Percentiles rank a stretch among this genome's conserved stretches.
Conservation (phyloP, 64 coral and sea anemone genomes). For the Stylophora pistillata region DNA sequence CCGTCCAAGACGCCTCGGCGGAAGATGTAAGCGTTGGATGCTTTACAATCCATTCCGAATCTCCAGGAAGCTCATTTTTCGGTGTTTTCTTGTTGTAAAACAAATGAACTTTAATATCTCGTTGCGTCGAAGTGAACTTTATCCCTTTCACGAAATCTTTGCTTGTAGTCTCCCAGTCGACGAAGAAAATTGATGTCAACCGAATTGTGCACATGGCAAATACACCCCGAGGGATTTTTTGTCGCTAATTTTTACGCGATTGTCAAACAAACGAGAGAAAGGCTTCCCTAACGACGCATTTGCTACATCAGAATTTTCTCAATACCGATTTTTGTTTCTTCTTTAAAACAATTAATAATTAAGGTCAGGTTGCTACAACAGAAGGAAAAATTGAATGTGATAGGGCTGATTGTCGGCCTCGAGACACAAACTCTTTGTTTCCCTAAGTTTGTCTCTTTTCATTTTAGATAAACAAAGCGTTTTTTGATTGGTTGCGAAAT, state of each 20-base stretch:
- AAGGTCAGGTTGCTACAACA: constrained; percentile 32
- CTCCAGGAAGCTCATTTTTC: constrained; percentile 38
- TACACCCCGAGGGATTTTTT: neutral
- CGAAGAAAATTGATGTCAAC: constrained; percentile 66
- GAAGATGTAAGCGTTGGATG: constrained; percentile 74
- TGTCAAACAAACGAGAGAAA: neutral
- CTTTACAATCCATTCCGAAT: constrained; percentile 82
- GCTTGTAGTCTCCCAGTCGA: constrained; percentile 87
- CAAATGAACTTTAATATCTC: constrained; percentile 71
- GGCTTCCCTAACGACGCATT: neutral
- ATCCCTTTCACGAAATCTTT: constrained; percentile 88
- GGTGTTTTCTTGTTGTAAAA: constrained; percentile 90
- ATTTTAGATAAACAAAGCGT: constrained; percentile 14
- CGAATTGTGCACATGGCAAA: constrained; percentile 81
- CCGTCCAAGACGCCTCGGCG: constrained; percentile 83
- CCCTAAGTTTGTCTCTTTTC: neutral
- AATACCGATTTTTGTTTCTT: neutral
- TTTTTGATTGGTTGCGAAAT: constrained; percentile 14
- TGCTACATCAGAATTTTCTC: neutral
- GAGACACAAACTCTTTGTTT: neutral
- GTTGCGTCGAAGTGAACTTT: constrained; percentile 72
- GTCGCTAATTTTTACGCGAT: neutral
- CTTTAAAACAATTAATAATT: constrained; percentile 27
- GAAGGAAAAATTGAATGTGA: constrained; percentile 7
- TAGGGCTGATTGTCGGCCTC: neutral